Percentiles rank a stretch among this genome's conserved stretches.
Evolutionary conservation across 2,888 invertebrate species (phyloP).

Genomic region (Phyto melanocephala): DNA sequence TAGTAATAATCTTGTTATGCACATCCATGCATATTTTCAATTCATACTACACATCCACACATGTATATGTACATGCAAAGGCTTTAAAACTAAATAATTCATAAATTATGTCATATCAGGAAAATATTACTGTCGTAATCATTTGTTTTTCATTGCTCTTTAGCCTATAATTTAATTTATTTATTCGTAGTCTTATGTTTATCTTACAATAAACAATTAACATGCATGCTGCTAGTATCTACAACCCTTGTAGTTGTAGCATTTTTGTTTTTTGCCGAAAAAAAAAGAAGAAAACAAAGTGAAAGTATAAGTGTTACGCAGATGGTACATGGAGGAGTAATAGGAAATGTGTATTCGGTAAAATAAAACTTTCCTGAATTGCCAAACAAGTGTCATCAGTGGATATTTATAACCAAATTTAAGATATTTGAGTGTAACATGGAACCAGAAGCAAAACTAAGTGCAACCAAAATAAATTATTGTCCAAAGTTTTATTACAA

Average conservation of each 20-base stretch:
- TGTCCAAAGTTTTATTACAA: no score
- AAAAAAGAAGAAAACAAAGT: neutral
- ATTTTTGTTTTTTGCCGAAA: slow-evolving; percentile 22
- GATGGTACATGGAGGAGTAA: slow-evolving; percentile 4
- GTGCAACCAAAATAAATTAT: no score
- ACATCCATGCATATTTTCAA: neutral
- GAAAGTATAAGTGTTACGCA: slow-evolving; percentile 28
- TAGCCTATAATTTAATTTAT: slow-evolving; percentile 25
- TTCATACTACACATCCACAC: no score
- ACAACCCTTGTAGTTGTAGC: slow-evolving; percentile 17
- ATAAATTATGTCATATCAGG: slow-evolving; percentile 39
- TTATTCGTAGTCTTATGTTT: neutral
- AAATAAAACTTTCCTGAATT: neutral
- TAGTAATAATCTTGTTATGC: neutral
- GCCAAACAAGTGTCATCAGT: neutral
- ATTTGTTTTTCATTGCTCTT: slow-evolving; percentile 25
- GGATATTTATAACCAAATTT: no score
- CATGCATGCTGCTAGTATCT: neutral
- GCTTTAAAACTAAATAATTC: neutral
- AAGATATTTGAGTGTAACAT: no score
- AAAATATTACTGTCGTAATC: slow-evolving; percentile 45
- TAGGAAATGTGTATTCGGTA: slow-evolving; percentile 6
- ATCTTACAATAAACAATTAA: neutral
- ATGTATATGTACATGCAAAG: neutral
- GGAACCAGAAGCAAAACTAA: no score